Evolutionary conservation across 2,113 vertebrate species (phyloP).

Genomic region (Macrotus californicus): DNA sequence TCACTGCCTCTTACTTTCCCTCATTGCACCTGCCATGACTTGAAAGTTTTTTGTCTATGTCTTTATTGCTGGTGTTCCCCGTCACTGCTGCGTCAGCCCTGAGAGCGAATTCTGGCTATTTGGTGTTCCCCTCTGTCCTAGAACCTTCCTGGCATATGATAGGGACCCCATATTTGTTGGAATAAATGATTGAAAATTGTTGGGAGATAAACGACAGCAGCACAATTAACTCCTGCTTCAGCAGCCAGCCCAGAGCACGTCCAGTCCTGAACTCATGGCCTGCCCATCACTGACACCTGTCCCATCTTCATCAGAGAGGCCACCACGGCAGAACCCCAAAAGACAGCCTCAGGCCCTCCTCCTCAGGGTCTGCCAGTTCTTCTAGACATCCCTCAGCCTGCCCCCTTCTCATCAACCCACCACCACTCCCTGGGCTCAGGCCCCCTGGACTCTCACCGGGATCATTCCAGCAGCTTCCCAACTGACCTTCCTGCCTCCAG

Average conservation of each 20-base stretch:
- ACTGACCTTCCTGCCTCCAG: not conserved
- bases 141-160: not conserved
- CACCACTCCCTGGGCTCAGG: not conserved
- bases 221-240: not conserved
- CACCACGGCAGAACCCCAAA: not conserved
- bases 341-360: not conserved
- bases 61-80: not conserved
- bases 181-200: not conserved
- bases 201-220: not conserved
- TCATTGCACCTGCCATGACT: not conserved
- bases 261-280: rapidly evolving
- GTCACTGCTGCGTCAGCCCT: not conserved
- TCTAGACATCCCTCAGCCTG: not conserved
- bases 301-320: too few relatives aligned
- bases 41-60: not conserved
- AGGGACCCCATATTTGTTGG: not conserved
- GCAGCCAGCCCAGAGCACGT: not conserved
- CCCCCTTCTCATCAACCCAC: not conserved
- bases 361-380: not conserved
- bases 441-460: not conserved
- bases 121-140: not conserved
- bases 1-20: not conserved
- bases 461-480: not conserved
- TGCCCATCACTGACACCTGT: not conserved
- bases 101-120: not conserved